Conservation (phyloP, 2,797 vertebrate species). For the Sebastes steindachneri region DNA sequence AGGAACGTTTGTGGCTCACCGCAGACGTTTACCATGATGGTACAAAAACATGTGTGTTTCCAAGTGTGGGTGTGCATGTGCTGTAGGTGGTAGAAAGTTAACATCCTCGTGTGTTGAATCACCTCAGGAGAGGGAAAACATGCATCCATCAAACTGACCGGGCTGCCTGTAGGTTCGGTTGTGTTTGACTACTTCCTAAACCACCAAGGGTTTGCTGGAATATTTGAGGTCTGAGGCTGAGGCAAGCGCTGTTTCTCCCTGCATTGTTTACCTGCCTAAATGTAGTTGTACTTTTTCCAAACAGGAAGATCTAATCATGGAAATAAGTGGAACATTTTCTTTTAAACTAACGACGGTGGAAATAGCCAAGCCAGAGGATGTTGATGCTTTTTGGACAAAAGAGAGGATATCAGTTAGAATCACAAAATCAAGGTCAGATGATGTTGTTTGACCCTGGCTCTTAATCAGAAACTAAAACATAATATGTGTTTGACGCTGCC, state of each 20-base stretch:
- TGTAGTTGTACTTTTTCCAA: conserved; percentile 25
- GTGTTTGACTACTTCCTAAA: conserved; percentile 47
- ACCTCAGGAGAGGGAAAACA: conserved; percentile 42
- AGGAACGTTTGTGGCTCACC: conserved; percentile 43
- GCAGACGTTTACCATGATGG: conserved; percentile 45
- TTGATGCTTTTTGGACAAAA: neutral
- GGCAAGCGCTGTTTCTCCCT: conserved; percentile 15
- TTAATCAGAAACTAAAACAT: conserved; percentile 25
- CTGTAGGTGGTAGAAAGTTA: conserved; percentile 57
- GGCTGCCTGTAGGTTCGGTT: conserved; percentile 40
- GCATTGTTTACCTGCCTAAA: conserved; percentile 52
- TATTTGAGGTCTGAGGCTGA: conserved; percentile 51
- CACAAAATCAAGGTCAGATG: neutral
- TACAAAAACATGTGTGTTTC: conserved; percentile 41
- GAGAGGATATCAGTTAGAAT: neutral
- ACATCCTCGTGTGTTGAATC: conserved; percentile 43
- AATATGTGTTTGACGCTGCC: conserved; percentile 2
- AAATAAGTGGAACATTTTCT: neutral
- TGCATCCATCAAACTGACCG: conserved; percentile 44
- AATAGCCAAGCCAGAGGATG: conserved; percentile 1
- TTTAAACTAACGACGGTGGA: neutral
- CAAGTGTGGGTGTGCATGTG: conserved; percentile 19
- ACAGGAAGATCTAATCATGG: conserved; percentile 46
- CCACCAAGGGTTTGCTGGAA: conserved; percentile 18
- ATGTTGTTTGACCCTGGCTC: neutral